These are phyloP conservation scores for Herminia tarsipennalis DNA, from an alignment of 2,888 invertebrate genomes.

Conservation along the genomic window DNA sequence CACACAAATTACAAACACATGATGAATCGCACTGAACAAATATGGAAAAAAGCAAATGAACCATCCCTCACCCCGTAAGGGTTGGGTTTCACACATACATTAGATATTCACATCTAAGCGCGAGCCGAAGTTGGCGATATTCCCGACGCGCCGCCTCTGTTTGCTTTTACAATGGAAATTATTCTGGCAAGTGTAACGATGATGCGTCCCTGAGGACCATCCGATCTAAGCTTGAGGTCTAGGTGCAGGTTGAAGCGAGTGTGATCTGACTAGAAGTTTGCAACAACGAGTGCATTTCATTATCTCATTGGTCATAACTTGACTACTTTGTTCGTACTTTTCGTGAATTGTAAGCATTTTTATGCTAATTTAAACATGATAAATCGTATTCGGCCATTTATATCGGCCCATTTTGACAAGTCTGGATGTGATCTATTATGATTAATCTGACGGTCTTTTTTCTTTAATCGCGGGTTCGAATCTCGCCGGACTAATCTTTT, in stretches of 20 bases:
- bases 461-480: too few relatives aligned
- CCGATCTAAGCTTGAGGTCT: conserved; percentile 9
- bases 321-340: too few relatives aligned
- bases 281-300: not conserved
- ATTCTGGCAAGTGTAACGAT: conserved; percentile 57
- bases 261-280: not conserved
- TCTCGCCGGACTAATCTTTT: too few relatives aligned
- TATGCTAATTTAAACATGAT: too few relatives aligned
- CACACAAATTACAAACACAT: conserved; percentile 4
- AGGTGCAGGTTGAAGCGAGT: conserved; percentile 6
- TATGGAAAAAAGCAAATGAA: conserved; percentile 12
- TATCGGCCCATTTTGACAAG: too few relatives aligned
- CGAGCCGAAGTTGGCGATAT: conserved; percentile 14
- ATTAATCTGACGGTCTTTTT: too few relatives aligned
- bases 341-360: too few relatives aligned
- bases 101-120: conserved; percentile 14
- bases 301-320: too few relatives aligned
- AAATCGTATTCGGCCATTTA: too few relatives aligned
- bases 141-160: conserved; percentile 35
- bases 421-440: too few relatives aligned
- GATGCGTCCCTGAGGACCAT: conserved; percentile 52
- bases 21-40: conserved; percentile 8
- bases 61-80: not conserved
- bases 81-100: conserved; percentile 12
- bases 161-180: conserved; percentile 58